phyloP scores from a whole-genome alignment of 2,888 invertebrate genomes.

The Laspeyria flexula region DNA sequence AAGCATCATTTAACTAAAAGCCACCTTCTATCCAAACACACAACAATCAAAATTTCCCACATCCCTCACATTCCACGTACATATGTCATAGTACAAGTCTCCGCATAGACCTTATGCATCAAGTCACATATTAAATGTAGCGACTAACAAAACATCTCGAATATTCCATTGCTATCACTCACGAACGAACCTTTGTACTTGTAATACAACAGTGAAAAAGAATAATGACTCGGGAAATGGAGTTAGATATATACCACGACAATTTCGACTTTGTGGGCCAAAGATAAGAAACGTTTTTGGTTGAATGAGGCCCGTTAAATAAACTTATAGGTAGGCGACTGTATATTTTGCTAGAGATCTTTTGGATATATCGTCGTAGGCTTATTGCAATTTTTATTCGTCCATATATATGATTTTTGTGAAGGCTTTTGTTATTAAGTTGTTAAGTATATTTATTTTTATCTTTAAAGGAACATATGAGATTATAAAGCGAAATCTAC shows the following conservation, averaged over 20 bases:
- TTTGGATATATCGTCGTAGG: constrained; percentile 40
- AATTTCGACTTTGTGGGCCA: constrained; percentile 26
- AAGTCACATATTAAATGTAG: constrained; percentile 46
- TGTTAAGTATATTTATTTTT: constrained; percentile 17
- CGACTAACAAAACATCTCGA: constrained; percentile 48
- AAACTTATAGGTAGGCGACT: constrained; percentile 43
- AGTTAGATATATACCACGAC: constrained; percentile 43
- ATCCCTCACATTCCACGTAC: not conserved
- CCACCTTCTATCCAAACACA: too few species aligned
- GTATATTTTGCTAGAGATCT: constrained; percentile 48
- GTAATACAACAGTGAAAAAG: constrained; percentile 52
- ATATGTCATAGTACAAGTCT: constrained; percentile 1
- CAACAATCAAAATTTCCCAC: too few species aligned
- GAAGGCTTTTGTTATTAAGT: constrained; percentile 27
- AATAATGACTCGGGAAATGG: constrained; percentile 50
- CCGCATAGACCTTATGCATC: constrained; percentile 18
- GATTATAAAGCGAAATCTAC: too few species aligned
- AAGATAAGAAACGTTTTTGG: constrained; percentile 10
- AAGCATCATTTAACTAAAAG: too few species aligned
- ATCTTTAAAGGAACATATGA: not conserved
- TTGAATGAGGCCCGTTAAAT: constrained; percentile 32
- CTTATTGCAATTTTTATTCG: constrained; percentile 47
- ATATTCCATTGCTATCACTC: constrained; percentile 43
- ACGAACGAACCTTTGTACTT: constrained; percentile 43
- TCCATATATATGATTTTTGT: constrained; percentile 33